Evolutionary conservation across 1,140 invertebrate species (phyloP).

Genomic region (Eriocheir sinensis): DNA sequence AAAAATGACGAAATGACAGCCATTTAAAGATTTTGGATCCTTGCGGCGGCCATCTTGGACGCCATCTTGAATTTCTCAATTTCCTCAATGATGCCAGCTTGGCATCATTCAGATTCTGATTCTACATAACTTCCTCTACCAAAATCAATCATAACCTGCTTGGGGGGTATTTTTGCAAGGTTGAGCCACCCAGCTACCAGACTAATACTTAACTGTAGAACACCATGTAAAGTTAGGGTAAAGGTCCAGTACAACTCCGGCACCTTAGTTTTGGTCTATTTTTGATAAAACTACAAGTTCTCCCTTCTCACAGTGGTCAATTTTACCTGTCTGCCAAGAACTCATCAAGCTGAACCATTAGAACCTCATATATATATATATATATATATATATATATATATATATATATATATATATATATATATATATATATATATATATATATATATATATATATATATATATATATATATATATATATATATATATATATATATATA

Average conservation of each 20-base stretch:
- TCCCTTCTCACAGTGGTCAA: too few relatives aligned
- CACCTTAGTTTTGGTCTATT: too few relatives aligned
- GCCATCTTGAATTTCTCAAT: too few relatives aligned
- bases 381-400: too few relatives aligned
- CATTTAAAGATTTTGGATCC: background rate
- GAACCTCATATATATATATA: too few relatives aligned
- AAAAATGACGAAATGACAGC: background rate
- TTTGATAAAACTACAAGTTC: too few relatives aligned
- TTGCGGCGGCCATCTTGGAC: background rate
- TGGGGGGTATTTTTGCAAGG: slow-evolving; percentile 10
- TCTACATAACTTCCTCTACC: background rate
- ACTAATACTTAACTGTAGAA: background rate
- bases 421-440: slow-evolving; percentile 24
- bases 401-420: slow-evolving; percentile 17
- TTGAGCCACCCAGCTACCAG: background rate
- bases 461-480: background rate
- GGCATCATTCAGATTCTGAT: background rate
- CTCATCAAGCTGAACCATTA: too few relatives aligned
- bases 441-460: background rate
- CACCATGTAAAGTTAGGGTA: too few relatives aligned
- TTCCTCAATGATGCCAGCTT: too few relatives aligned
- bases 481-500: background rate
- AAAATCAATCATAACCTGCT: slow-evolving; percentile 14
- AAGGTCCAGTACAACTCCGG: too few relatives aligned
- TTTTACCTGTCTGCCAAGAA: too few relatives aligned